Conservation (phyloP, 1,140 invertebrate species). For the Aphaenogaster rudis region DNA sequence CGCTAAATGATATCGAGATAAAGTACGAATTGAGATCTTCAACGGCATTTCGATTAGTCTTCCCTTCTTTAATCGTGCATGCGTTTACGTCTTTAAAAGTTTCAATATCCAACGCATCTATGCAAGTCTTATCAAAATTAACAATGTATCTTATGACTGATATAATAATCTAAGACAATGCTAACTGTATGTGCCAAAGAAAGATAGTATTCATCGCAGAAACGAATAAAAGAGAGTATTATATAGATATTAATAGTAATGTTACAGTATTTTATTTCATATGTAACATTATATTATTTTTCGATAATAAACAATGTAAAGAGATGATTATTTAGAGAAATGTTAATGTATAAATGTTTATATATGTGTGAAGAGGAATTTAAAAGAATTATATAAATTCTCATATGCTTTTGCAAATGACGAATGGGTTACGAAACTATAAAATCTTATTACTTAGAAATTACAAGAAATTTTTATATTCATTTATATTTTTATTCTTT, state of each 20-base stretch:
- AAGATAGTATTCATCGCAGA: slow-evolving; percentile 58
- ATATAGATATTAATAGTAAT: slow-evolving; percentile 41
- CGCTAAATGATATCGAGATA: neutral
- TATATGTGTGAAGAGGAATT: slow-evolving; percentile 16
- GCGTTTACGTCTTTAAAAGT: slow-evolving; percentile 12
- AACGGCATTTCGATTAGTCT: slow-evolving; percentile 23
- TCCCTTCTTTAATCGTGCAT: slow-evolving; percentile 48
- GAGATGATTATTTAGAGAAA: slow-evolving; percentile 19
- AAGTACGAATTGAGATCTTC: slow-evolving; percentile 24
- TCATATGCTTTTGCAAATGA: neutral
- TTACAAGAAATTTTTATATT: neutral
- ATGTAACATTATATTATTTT: slow-evolving; percentile 19
- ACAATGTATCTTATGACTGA: slow-evolving; percentile 39
- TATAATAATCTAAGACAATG: slow-evolving; percentile 29
- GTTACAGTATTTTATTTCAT: slow-evolving; percentile 6
- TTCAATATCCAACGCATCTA: neutral
- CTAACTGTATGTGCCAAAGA: slow-evolving; percentile 67
- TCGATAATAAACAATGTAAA: neutral
- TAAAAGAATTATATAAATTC: neutral
- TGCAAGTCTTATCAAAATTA: slow-evolving; percentile 25
- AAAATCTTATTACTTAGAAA: slow-evolving; percentile 11
- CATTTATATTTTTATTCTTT: slow-evolving; percentile 9
- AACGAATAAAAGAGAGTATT: slow-evolving; percentile 63
- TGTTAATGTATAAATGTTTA: neutral
- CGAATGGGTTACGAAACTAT: slow-evolving; percentile 10